These are phyloP conservation scores for Mellivora capensis DNA, from an alignment of 2,113 vertebrate species.

Conservation along the genomic window DNA sequence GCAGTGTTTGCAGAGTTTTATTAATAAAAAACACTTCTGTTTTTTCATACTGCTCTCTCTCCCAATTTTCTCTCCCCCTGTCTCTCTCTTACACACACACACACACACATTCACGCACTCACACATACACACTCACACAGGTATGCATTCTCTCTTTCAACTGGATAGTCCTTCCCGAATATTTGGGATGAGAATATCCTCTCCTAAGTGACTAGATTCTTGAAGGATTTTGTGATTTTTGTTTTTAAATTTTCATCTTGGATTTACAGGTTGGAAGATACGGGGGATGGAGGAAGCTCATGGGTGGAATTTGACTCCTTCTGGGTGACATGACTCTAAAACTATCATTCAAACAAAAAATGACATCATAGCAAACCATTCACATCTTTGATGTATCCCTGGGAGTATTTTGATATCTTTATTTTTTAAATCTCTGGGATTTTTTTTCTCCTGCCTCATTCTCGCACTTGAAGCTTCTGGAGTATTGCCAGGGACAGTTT, in stretches of 20 bases:
- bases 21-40: not conserved
- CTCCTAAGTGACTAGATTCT: not conserved
- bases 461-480: not conserved
- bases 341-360: not conserved
- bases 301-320: not conserved
- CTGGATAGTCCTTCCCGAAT: not conserved
- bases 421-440: not conserved
- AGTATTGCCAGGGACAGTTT: not conserved
- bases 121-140: not conserved
- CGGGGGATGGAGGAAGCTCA: not conserved
- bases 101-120: not conserved
- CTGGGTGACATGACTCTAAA: not conserved
- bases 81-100: no score
- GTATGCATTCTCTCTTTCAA: not conserved
- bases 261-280: not conserved
- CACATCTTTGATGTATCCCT: not conserved
- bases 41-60: not conserved
- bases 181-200: not conserved
- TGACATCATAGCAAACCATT: not conserved
- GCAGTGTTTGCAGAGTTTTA: constrained; percentile 17
- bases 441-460: not conserved
- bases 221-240: constrained; percentile 4
- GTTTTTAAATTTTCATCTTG: not conserved
- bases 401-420: not conserved
- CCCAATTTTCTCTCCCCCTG: not conserved